These are phyloP conservation scores for Origma solitaria DNA, from an alignment of 2,113 vertebrate species.

Conservation along the genomic window DNA sequence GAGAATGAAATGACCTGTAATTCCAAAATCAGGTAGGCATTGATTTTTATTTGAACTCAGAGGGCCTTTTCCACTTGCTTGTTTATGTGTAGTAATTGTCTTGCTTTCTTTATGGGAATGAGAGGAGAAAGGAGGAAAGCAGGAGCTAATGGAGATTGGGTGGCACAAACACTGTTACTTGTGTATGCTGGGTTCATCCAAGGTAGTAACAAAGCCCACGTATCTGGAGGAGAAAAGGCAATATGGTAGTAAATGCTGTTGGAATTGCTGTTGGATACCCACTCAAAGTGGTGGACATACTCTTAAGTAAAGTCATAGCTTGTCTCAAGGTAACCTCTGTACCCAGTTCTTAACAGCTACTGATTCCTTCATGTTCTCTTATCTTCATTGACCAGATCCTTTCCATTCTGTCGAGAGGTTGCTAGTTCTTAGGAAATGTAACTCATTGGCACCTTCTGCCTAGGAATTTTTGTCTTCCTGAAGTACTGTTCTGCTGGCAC, in stretches of 20 bases:
- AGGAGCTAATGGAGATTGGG: background rate
- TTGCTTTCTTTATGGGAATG: background rate
- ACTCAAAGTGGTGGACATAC: background rate
- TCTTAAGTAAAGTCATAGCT: background rate
- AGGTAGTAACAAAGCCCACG: rapidly evolving
- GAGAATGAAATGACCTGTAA: slow-evolving; percentile 99
- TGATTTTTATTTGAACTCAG: background rate
- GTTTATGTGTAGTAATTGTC: background rate
- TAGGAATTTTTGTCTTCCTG: background rate
- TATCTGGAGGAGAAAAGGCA: background rate
- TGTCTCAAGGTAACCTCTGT: background rate
- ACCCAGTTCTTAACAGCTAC: background rate
- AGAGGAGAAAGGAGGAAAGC: background rate
- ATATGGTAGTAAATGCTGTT: background rate
- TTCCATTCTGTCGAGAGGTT: background rate
- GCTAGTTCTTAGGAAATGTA: background rate
- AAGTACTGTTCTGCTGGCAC: background rate
- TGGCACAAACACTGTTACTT: background rate
- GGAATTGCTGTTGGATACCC: background rate
- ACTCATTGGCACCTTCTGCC: background rate
- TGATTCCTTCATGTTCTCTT: background rate
- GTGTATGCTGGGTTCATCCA: background rate
- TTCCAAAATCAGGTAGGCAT: slow-evolving; percentile 96
- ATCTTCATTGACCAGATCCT: background rate
- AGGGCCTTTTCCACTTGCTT: background rate